These are phyloP conservation scores for Aurelia coerulea DNA, from an alignment of 30 jellyfish, hydroid and myxozoan species.

Conservation along the genomic window DNA sequence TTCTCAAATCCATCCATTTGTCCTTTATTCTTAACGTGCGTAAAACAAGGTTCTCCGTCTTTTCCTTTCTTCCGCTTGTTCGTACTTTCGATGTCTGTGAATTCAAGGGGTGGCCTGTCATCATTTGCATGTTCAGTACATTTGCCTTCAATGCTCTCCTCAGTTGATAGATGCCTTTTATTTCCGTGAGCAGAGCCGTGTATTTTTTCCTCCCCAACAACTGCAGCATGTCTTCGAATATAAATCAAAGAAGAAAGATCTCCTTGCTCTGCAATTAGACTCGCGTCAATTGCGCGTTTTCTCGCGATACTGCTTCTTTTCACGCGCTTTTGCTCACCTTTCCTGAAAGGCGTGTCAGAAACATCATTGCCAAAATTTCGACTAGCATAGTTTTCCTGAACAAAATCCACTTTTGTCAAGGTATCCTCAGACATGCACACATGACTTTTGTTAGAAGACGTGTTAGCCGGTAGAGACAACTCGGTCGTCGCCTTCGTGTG, in stretches of 20 bases:
- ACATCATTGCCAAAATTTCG: too few species aligned
- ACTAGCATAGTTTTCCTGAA: too few species aligned
- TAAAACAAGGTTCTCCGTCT: too few species aligned
- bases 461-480: too few species aligned
- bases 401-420: too few species aligned
- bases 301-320: neutral
- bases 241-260: conserved; percentile 44
- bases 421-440: too few species aligned
- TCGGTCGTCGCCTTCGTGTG: too few species aligned
- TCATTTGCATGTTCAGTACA: neutral
- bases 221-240: conserved; percentile 57
- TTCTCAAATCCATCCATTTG: too few species aligned
- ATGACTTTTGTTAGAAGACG: too few species aligned
- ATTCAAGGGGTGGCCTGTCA: neutral
- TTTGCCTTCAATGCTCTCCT: neutral
- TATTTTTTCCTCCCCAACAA: conserved; percentile 53
- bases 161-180: neutral
- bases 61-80: too few species aligned
- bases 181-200: conserved; percentile 13
- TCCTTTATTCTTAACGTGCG: too few species aligned
- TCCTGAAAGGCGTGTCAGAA: neutral
- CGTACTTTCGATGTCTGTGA: neutral
- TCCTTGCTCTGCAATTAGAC: neutral
- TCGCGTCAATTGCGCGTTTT: neutral
- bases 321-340: neutral